A percentile compares a stretch with the other conserved stretches of the same genome.
phyloP scores from a whole-genome alignment of 1,140 invertebrate genomes.

The Pogonomyrmex californicus region DNA sequence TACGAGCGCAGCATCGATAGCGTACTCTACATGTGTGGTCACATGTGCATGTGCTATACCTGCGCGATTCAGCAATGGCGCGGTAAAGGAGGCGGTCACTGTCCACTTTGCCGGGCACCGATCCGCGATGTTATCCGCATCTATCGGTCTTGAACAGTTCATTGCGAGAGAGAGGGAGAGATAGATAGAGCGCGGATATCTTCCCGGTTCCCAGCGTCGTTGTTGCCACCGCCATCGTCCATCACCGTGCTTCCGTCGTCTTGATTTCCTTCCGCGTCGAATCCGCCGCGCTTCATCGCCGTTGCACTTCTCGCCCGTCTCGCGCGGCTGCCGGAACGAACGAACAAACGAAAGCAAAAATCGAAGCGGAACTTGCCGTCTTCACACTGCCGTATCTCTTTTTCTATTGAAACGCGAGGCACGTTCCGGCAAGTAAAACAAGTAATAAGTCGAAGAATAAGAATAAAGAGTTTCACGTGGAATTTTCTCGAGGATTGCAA shows the following conservation, averaged over 20 bases:
- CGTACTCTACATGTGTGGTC: slow-evolving; percentile 98
- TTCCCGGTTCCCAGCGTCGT: slow-evolving; percentile 13
- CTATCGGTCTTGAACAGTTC: slow-evolving; percentile 92
- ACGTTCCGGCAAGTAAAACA: slow-evolving; percentile 13
- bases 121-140: slow-evolving; percentile 98
- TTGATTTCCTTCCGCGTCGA: slow-evolving; percentile 56
- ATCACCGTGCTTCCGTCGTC: slow-evolving; percentile 61
- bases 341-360: neutral
- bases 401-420: slow-evolving; percentile 12
- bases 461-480: neutral
- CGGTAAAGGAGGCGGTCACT: slow-evolving; percentile 95
- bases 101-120: slow-evolving; percentile 96
- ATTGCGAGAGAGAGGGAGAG: neutral
- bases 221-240: slow-evolving; percentile 11
- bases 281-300: slow-evolving; percentile 39
- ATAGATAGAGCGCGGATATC: slow-evolving; percentile 42
- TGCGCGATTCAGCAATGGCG: slow-evolving; percentile 97
- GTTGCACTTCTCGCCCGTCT: slow-evolving; percentile 8
- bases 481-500: neutral
- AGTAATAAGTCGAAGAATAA: neutral
- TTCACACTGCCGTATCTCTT: slow-evolving; percentile 43
- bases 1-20: slow-evolving; percentile 97
- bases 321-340: neutral
- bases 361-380: neutral
- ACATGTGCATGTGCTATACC: slow-evolving; percentile 99